Evolutionary conservation across 2,888 invertebrate species (phyloP).

Genomic region (Rhimphoctona megacephalus): DNA sequence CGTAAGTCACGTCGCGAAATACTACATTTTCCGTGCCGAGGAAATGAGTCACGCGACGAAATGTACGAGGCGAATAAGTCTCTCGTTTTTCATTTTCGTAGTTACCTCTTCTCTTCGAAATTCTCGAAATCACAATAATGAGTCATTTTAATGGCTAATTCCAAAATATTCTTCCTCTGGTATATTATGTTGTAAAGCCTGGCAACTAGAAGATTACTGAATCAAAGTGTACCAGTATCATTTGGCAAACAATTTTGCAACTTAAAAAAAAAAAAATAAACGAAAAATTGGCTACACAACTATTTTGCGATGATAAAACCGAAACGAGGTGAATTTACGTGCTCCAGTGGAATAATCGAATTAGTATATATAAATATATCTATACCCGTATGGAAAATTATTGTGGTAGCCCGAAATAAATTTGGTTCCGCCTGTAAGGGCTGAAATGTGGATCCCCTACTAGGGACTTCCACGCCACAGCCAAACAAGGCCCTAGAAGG

Average conservation of each 20-base stretch:
- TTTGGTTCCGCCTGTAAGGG: no score
- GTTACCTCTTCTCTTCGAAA: neutral
- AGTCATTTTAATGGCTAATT: neutral
- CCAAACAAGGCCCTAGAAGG: no score
- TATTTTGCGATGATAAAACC: neutral
- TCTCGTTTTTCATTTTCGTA: neutral
- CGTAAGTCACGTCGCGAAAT: slow-evolving; percentile 23
- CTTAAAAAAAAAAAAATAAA: no score
- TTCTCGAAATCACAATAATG: neutral
- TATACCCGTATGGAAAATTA: no score
- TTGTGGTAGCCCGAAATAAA: no score
- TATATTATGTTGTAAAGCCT: neutral
- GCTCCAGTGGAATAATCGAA: slow-evolving; percentile 24
- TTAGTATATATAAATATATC: slow-evolving; percentile 27
- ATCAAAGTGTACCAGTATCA: no score
- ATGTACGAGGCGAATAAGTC: neutral
- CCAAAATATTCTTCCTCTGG: neutral
- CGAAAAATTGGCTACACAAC: neutral
- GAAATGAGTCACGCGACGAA: neutral
- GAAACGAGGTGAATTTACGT: slow-evolving; percentile 24
- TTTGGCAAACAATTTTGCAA: no score
- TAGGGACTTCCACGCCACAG: no score
- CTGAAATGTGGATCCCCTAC: no score
- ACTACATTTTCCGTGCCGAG: slow-evolving; percentile 11
- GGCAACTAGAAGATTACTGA: neutral